Conservation (phyloP, 2,888 invertebrate genomes). For the Fissipunctia ypsillon region DNA sequence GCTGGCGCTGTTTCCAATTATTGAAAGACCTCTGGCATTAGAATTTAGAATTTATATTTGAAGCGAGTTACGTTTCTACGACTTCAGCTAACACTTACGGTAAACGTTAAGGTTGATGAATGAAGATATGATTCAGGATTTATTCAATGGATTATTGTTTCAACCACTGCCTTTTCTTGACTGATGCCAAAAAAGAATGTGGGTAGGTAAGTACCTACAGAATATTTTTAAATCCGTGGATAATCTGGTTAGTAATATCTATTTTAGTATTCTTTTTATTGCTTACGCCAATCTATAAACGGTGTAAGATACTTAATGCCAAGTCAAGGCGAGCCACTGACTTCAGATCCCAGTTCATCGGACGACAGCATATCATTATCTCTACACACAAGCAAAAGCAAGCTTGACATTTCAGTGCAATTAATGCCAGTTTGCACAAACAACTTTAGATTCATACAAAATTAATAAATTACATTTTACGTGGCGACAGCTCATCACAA, state of each 20-base stretch:
- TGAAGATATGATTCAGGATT: background rate
- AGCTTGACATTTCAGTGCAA: conserved; percentile 28
- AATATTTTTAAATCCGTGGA: conserved; percentile 1
- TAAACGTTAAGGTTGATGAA: background rate
- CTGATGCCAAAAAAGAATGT: background rate
- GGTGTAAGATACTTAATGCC: conserved; percentile 21
- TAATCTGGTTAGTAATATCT: background rate
- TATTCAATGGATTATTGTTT: conserved; percentile 5
- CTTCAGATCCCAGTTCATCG: conserved; percentile 32
- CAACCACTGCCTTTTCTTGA: background rate
- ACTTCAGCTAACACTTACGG: background rate
- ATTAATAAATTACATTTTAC: conserved; percentile 25
- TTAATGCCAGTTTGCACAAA: conserved; percentile 11
- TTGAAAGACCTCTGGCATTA: conserved; percentile 51
- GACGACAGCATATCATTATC: conserved; percentile 23
- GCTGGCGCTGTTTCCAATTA: conserved; percentile 62
- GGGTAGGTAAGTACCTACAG: background rate
- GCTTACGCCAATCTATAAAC: conserved; percentile 7
- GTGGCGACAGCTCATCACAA: conserved; percentile 3
- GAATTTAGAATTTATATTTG: conserved; percentile 10
- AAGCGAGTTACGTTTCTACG: conserved; percentile 5
- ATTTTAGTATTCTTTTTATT: background rate
- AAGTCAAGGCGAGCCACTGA: conserved; percentile 24
- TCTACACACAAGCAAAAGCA: conserved; percentile 16
- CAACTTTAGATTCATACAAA: conserved; percentile 20